Percentiles rank a stretch among this genome's conserved stretches.
Evolutionary conservation across 1,140 invertebrate genomes (phyloP).

Genomic region (Tigriopus japonicus): DNA sequence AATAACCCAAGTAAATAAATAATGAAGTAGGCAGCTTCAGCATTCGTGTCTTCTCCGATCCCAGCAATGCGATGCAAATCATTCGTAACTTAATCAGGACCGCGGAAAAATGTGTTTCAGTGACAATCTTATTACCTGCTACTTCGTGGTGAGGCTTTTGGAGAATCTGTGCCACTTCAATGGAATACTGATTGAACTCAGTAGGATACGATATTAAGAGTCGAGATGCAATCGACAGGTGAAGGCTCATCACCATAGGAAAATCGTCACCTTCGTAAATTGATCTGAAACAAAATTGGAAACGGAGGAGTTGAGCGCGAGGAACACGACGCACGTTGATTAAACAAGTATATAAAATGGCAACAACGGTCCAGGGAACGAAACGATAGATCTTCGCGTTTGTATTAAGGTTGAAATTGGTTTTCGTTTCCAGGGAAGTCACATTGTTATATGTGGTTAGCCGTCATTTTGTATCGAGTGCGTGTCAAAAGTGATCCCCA

Average conservation of each 20-base stretch:
- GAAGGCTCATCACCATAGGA: slow-evolving; percentile 49
- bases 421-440: too few species aligned
- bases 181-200: slow-evolving; percentile 5
- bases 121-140: neutral
- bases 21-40: too few species aligned
- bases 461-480: neutral
- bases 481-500: neutral
- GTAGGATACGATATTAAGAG: slow-evolving; percentile 31
- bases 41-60: too few species aligned
- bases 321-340: too few species aligned
- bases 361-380: too few species aligned
- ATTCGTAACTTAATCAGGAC: too few species aligned
- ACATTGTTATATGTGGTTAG: neutral
- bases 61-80: too few species aligned
- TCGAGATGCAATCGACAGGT: slow-evolving; percentile 51
- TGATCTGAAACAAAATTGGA: slow-evolving; percentile 18
- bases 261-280: slow-evolving; percentile 31
- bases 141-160: slow-evolving; percentile 9
- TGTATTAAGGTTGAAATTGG: too few species aligned
- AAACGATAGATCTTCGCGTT: too few species aligned
- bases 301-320: slow-evolving; percentile 23
- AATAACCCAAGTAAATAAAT: too few species aligned
- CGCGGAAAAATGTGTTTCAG: too few species aligned
- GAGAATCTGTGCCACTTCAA: slow-evolving; percentile 7
- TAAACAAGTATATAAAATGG: too few species aligned